Conservation (phyloP, 1,140 invertebrate species). For the Drosophila albomicans region DNA sequence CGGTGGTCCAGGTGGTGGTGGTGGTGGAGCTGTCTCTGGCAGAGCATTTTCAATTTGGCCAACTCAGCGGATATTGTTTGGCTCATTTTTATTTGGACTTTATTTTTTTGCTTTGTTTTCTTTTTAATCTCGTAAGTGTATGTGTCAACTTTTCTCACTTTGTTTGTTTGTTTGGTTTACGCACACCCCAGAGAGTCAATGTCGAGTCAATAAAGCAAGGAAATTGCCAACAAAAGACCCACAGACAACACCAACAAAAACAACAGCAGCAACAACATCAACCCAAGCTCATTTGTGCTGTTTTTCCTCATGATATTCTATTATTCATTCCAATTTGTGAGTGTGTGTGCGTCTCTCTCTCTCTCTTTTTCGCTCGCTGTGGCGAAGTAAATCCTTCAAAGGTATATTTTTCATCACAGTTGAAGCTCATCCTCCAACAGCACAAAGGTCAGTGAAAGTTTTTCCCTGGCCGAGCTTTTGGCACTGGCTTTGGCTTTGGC, state of each 20-base stretch:
- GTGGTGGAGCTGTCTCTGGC: slow-evolving; percentile 33
- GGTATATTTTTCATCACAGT: slow-evolving; percentile 73
- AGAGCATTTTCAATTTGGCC: slow-evolving; percentile 56
- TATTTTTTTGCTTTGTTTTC: slow-evolving; percentile 29
- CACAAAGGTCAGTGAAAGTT: slow-evolving; percentile 75
- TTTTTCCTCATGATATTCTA: slow-evolving; percentile 76
- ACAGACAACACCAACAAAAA: slow-evolving; percentile 36
- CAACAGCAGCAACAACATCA: slow-evolving; percentile 28
- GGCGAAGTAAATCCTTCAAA: slow-evolving; percentile 58
- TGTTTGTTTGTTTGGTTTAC: slow-evolving; percentile 53
- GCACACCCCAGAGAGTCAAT: slow-evolving; percentile 71
- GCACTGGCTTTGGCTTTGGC: slow-evolving; percentile 25
- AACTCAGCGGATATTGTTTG: slow-evolving; percentile 39
- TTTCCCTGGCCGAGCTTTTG: slow-evolving; percentile 44
- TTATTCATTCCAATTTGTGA: slow-evolving; percentile 75
- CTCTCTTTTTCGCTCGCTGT: neutral
- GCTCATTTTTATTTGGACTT: slow-evolving; percentile 13
- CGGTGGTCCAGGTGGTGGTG: slow-evolving; percentile 35
- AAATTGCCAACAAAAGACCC: slow-evolving; percentile 67
- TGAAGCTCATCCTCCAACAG: slow-evolving; percentile 5
- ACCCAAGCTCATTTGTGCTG: slow-evolving; percentile 70
- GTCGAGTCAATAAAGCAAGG: slow-evolving; percentile 51
- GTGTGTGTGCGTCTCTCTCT: slow-evolving; percentile 13
- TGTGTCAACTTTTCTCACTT: slow-evolving; percentile 78
- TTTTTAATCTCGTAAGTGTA: slow-evolving; percentile 80